A percentile compares a stretch with the other conserved stretches of the same genome.
phyloP scores from a whole-genome alignment of 2,113 vertebrate genomes.

The Phyllopteryx taeniolatus region DNA sequence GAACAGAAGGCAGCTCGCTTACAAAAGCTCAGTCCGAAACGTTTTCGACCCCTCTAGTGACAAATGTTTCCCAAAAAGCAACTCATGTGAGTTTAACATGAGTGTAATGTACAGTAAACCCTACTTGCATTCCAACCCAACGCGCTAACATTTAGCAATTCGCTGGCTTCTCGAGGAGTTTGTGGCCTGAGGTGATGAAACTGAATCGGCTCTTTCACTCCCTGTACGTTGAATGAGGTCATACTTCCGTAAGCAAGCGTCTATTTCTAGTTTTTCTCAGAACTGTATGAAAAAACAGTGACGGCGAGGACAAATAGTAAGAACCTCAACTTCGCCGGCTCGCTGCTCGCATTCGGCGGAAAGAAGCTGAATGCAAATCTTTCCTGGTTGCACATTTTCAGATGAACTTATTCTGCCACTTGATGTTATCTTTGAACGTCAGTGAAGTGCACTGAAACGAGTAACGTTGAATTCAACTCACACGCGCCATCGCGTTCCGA shows the following conservation, averaged over 20 bases:
- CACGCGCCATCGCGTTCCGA: background rate
- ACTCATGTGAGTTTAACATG: no score
- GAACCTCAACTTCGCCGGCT: background rate
- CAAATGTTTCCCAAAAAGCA: no score
- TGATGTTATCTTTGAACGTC: background rate
- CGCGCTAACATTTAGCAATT: background rate
- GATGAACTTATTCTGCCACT: background rate
- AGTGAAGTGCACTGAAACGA: background rate
- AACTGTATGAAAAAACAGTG: slow-evolving; percentile 10
- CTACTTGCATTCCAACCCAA: background rate
- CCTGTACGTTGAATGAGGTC: slow-evolving; percentile 35
- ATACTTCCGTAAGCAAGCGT: slow-evolving; percentile 31
- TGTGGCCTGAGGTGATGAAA: slow-evolving; percentile 1
- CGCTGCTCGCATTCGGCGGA: background rate
- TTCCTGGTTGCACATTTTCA: no score
- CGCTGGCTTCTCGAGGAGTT: background rate
- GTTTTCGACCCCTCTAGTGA: no score
- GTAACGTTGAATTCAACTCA: background rate
- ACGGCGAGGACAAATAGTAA: background rate
- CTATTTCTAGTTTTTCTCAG: slow-evolving; percentile 42
- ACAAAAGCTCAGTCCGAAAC: no score
- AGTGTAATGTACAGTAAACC: background rate
- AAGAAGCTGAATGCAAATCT: background rate
- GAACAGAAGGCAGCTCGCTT: no score
- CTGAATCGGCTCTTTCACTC: slow-evolving; percentile 26